phyloP scores from a whole-genome alignment of 2,888 invertebrate species.

The Diarsia dahlii region DNA sequence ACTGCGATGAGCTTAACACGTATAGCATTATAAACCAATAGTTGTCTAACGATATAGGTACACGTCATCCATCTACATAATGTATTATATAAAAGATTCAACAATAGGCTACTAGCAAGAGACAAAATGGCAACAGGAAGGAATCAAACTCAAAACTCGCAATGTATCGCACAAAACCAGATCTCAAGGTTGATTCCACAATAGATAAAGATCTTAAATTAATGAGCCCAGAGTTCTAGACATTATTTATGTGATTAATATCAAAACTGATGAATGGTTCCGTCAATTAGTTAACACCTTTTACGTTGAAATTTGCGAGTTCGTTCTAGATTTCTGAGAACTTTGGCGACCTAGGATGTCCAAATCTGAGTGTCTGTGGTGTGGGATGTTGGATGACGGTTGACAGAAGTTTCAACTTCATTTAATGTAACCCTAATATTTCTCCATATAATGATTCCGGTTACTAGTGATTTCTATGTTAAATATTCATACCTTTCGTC shows the following conservation, averaged over 20 bases:
- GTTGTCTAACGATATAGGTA: too few relatives aligned
- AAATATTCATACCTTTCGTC: too few relatives aligned
- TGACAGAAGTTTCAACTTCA: background rate
- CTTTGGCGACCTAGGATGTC: constrained; percentile 23
- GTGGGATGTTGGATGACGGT: background rate
- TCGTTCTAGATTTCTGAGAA: constrained; percentile 38
- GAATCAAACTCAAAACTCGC: background rate
- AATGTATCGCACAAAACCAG: background rate
- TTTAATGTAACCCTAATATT: too few relatives aligned
- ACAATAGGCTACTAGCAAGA: background rate
- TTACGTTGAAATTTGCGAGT: constrained; percentile 22
- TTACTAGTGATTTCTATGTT: too few relatives aligned
- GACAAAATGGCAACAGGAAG: background rate
- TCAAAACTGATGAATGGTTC: constrained; percentile 40
- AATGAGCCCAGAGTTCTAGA: constrained; percentile 33
- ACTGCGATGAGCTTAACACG: too few relatives aligned
- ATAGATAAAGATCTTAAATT: constrained; percentile 31
- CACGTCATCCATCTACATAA: too few relatives aligned
- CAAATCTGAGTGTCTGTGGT: constrained; percentile 23
- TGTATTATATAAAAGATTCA: background rate
- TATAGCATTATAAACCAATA: too few relatives aligned
- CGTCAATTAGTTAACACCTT: constrained; percentile 44
- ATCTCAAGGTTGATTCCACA: constrained; percentile 37
- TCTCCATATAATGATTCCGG: too few relatives aligned
- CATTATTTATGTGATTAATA: constrained; percentile 46